These are phyloP conservation scores for human DNA, from an alignment of 2,113 vertebrate genomes.

Conservation along the genomic window GRCh38 chr9:87159501-87160000, in stretches of 20 bases:
- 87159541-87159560: neutral
- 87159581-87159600: neutral
- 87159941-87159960: neutral
- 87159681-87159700: neutral
- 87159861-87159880: neutral
- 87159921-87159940: neutral
- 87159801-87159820: accelerated
- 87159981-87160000: neutral
- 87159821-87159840: neutral
- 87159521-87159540: neutral
- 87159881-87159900: neutral
- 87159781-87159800: neutral
- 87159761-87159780: neutral
- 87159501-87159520: neutral
- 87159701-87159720: neutral
- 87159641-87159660: neutral
- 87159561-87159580: neutral
- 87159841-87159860: neutral
- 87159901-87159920: neutral
- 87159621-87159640: neutral
- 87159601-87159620: neutral
- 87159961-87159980: neutral
- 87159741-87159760: neutral
- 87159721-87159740: neutral
- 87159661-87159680: neutral